phyloP scores from a whole-genome alignment of 1,140 invertebrate genomes.

The Conus betulinus region DNA sequence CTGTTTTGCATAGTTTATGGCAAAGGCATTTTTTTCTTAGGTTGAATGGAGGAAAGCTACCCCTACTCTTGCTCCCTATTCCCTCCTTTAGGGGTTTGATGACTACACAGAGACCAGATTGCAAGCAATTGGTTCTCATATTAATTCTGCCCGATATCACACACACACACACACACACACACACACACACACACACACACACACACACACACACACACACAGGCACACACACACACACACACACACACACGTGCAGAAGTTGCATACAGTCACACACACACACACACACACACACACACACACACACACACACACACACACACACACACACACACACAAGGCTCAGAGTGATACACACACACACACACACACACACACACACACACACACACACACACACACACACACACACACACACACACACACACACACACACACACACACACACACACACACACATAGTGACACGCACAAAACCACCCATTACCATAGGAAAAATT shows the following conservation, averaged over 20 bases:
- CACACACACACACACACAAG: no score
- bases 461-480: no score
- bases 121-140: no score
- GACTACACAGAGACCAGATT: no score
- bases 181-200: constrained; percentile 13
- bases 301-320: background rate
- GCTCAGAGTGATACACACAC: background rate
- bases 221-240: background rate
- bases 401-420: background rate
- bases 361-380: background rate
- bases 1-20: no score
- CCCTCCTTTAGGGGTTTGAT: no score
- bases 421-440: no score
- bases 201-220: background rate
- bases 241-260: background rate
- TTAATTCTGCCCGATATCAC: background rate
- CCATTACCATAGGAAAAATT: no score
- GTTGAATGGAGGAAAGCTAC: no score
- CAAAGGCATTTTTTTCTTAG: no score
- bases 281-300: background rate
- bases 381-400: background rate
- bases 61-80: no score
- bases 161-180: constrained; percentile 5
- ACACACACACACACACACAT: no score
- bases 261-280: background rate